A percentile compares a stretch with the other conserved stretches of the same genome.
phyloP scores from a whole-genome alignment of 2,888 invertebrate genomes.

The Morpho deidamia region DNA sequence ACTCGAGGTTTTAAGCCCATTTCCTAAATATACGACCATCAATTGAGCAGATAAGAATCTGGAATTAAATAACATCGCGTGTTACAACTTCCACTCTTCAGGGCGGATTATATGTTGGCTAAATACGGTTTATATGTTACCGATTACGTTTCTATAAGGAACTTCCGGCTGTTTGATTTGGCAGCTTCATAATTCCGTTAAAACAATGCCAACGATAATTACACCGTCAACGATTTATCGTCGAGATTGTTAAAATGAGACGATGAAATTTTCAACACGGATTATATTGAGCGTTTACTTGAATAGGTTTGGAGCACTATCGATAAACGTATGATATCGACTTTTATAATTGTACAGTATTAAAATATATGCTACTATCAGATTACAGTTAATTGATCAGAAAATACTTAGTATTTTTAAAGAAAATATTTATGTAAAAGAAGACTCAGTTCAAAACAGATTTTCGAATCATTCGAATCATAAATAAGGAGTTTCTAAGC shows the following conservation, averaged over 20 bases:
- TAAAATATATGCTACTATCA: too few species aligned
- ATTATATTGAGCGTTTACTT: slow-evolving; percentile 26
- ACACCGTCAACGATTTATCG: slow-evolving; percentile 57
- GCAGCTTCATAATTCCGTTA: slow-evolving; percentile 31
- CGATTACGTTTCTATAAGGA: slow-evolving; percentile 22
- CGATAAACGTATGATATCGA: background rate
- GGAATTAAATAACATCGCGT: slow-evolving; percentile 59
- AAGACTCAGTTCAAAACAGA: too few species aligned
- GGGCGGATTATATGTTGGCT: slow-evolving; percentile 30
- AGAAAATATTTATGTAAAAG: too few species aligned
- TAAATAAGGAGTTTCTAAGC: too few species aligned
- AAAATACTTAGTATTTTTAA: too few species aligned
- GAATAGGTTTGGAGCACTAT: slow-evolving; percentile 6
- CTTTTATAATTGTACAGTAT: too few species aligned
- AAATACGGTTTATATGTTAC: background rate
- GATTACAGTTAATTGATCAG: too few species aligned
- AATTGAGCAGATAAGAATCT: slow-evolving; percentile 41
- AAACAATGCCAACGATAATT: slow-evolving; percentile 58
- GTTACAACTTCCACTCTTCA: slow-evolving; percentile 40
- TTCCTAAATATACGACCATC: slow-evolving; percentile 60
- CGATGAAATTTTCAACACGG: slow-evolving; percentile 39
- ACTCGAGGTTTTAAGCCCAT: slow-evolving; percentile 49
- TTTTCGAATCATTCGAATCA: too few species aligned
- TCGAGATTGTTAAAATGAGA: slow-evolving; percentile 46
- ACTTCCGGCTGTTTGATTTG: slow-evolving; percentile 24